Conservation (phyloP, 1,140 invertebrate species). For the Adelges cooleyi region DNA sequence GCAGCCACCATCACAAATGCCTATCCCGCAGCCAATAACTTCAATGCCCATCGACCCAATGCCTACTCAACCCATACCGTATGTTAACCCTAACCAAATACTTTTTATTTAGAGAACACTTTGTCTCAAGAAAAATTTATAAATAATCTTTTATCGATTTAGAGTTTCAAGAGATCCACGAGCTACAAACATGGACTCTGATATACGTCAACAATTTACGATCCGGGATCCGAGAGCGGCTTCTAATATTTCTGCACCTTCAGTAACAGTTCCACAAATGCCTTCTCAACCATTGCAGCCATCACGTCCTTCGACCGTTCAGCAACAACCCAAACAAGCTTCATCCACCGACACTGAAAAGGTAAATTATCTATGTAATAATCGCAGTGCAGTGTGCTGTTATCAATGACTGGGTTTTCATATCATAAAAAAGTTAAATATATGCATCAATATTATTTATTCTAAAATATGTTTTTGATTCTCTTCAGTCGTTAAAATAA, state of each 20-base stretch:
- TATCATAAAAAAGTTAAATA: too few species aligned
- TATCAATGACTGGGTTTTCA: too few species aligned
- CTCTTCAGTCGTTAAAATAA: too few species aligned
- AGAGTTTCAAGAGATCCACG: conserved; percentile 28
- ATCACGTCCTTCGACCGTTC: neutral
- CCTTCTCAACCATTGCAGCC: neutral
- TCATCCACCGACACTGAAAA: conserved; percentile 40
- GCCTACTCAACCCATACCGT: conserved; percentile 13
- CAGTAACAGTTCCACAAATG: neutral
- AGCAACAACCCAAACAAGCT: neutral
- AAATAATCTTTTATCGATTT: neutral
- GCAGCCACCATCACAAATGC: conserved; percentile 44
- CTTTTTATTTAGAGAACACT: too few species aligned
- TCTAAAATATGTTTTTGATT: too few species aligned
- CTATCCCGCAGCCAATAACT: conserved; percentile 43
- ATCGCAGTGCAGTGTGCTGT: neutral
- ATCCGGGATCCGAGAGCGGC: neutral
- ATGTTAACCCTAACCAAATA: too few species aligned
- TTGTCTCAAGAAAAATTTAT: too few species aligned
- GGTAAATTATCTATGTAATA: neutral
- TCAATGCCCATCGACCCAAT: conserved; percentile 34
- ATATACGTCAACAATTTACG: conserved; percentile 4
- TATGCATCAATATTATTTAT: too few species aligned
- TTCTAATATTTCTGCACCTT: neutral
- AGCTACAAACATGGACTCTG: neutral